phyloP scores from a whole-genome alignment of 2,113 vertebrate species.

The Hystrix cristata region DNA sequence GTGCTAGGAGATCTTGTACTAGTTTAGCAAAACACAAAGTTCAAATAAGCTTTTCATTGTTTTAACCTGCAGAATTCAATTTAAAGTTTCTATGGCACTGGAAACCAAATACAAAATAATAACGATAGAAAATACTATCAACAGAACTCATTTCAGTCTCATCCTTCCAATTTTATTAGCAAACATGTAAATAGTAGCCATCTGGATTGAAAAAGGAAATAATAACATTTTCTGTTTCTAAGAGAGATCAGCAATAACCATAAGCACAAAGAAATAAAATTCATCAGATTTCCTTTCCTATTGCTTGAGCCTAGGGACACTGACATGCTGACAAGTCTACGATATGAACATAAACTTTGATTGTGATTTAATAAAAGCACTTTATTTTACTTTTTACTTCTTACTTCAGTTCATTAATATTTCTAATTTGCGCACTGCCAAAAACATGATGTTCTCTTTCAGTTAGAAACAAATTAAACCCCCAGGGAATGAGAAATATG shows the following conservation, averaged over 20 bases:
- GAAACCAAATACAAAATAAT: slow-evolving; percentile 42
- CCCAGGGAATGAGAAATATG: slow-evolving; percentile 65
- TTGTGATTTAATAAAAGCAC: slow-evolving; percentile 72
- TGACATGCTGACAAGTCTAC: slow-evolving; percentile 69
- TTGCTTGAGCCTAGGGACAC: slow-evolving; percentile 74
- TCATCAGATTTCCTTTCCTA: slow-evolving; percentile 59
- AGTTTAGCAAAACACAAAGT: slow-evolving; percentile 50
- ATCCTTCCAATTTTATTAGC: slow-evolving; percentile 62
- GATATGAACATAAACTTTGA: slow-evolving; percentile 76
- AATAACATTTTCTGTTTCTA: slow-evolving; percentile 66
- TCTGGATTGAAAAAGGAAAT: slow-evolving; percentile 60
- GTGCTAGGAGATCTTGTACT: not conserved
- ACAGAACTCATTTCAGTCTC: slow-evolving; percentile 38
- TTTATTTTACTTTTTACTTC: slow-evolving; percentile 77
- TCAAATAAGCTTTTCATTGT: slow-evolving; percentile 50
- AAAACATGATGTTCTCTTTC: slow-evolving; percentile 72
- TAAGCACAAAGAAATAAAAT: slow-evolving; percentile 70
- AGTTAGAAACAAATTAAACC: slow-evolving; percentile 80
- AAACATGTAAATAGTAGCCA: slow-evolving; percentile 65
- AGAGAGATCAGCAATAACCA: slow-evolving; percentile 65
- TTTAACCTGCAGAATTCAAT: slow-evolving; percentile 61
- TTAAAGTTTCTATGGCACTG: slow-evolving; percentile 51
- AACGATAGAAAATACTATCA: slow-evolving; percentile 32
- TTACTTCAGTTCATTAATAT: slow-evolving; percentile 82
- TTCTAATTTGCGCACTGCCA: slow-evolving; percentile 81